Evolutionary conservation across 2,113 vertebrate species (phyloP).

Genomic region (Nasalis larvatus): DNA sequence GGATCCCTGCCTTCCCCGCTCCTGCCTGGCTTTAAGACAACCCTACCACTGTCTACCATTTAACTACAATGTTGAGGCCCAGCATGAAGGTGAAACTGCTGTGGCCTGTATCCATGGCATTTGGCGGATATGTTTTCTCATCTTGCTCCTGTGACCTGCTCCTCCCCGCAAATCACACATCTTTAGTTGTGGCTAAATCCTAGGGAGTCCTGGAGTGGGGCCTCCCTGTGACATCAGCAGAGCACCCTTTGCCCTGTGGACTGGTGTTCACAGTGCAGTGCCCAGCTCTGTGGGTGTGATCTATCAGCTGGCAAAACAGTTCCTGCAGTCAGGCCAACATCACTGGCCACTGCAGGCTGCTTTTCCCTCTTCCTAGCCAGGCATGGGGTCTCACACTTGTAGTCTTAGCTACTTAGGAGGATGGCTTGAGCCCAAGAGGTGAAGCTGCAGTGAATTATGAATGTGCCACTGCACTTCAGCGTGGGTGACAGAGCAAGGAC

Average conservation of each 20-base stretch:
- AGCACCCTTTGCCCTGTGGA: conserved; percentile 34
- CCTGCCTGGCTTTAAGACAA: neutral
- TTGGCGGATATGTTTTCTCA: neutral
- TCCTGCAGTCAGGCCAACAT: neutral
- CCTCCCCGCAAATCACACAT: neutral
- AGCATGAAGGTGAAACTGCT: neutral
- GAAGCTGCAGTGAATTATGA: neutral
- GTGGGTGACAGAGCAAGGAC: neutral
- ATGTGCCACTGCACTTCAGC: neutral
- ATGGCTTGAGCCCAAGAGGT: neutral
- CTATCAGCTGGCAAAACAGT: neutral
- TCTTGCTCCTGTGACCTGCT: neutral
- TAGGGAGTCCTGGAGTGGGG: neutral
- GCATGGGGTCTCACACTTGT: neutral
- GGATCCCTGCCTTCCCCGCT: neutral
- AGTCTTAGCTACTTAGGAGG: neutral
- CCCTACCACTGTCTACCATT: neutral
- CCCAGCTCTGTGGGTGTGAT: neutral
- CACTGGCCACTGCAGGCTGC: neutral
- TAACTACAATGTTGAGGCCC: neutral
- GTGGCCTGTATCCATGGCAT: neutral
- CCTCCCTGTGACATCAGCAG: neutral
- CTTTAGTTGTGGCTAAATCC: neutral
- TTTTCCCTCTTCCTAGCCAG: neutral
- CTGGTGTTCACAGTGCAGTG: neutral